Evolutionary conservation across 2,888 invertebrate genomes (phyloP), one percentile per base, ranked within the genome.

Genomic region (Pyralis farinalis): DNA sequence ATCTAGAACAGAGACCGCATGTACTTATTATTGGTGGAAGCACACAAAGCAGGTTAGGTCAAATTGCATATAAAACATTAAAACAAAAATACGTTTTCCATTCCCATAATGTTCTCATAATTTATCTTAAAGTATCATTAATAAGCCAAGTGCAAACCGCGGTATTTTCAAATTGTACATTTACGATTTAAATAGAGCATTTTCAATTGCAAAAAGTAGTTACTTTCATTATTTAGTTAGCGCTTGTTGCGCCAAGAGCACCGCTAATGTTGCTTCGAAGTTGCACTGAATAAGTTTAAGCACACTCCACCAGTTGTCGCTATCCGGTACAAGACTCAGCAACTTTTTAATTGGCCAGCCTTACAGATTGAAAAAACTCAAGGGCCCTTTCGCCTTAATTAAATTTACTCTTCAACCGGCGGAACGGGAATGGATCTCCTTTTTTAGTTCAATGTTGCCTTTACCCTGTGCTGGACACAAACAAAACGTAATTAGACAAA

Each of bases 311-410:
- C 57, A 60, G 70, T 74, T 79, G 81, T 77, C 73, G 77, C 70
- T 68, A 65, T 62, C 62, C 69, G 62, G 63, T 61, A 70, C 69
- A 68, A 74, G 68, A 63, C 71, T 63, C 72, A 54, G 66, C 67
- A 80, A 82, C 79, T 80, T 84, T 83, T 83, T 83, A 83, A 83
- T 81, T 84, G 82, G 81, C 82, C 66, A 62, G 65, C 65, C 65
- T 68, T 69, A 72, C 71, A 69, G 73, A 81, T 77, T 77, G 75
- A 75, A 80, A 80, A 76, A 74, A 57, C 44, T 75, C 67, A 67
- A 80, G 76, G 62, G 71, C 65, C 73, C 71, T 76, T 78, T 70
- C 51, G 63, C 69, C 67, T 79, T 82, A 79, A 84, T 83, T 82
- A 81, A 81, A 79, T 78, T 75, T 73, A 76, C 74, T 74, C 76